These are phyloP conservation scores for Flexamia atlantica DNA, from an alignment of 2,888 invertebrate genomes.

Conservation along the genomic window DNA sequence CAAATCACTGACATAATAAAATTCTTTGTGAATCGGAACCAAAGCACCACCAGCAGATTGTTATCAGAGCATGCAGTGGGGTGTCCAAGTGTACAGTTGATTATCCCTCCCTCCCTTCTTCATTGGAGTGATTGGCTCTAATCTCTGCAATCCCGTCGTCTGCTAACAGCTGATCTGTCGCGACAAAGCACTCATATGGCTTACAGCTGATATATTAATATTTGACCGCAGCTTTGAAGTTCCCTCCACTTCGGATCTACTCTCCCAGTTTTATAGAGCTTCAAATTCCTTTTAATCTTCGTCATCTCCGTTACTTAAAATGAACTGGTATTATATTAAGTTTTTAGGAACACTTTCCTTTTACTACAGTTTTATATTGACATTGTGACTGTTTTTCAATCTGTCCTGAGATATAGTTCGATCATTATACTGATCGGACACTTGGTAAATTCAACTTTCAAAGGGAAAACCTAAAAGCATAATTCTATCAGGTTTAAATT, in stretches of 20 bases:
- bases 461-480: too few relatives aligned
- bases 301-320: not conserved
- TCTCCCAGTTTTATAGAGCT: conserved; percentile 35
- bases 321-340: too few relatives aligned
- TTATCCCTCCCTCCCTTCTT: not conserved
- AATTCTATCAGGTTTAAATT: too few relatives aligned
- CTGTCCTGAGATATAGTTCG: too few relatives aligned
- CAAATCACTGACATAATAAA: too few relatives aligned
- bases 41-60: conserved; percentile 11
- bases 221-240: conserved; percentile 47
- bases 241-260: not conserved
- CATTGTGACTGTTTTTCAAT: too few relatives aligned
- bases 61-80: conserved; percentile 2
- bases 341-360: too few relatives aligned
- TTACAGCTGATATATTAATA: conserved; percentile 47
- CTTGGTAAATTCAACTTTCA: too few relatives aligned
- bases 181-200: conserved; percentile 43
- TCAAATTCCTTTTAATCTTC: conserved; percentile 17
- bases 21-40: not conserved
- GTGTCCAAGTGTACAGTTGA: conserved; percentile 27
- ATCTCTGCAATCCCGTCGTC: conserved; percentile 26
- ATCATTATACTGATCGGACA: too few relatives aligned
- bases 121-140: conserved; percentile 33
- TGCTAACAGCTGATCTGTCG: conserved; percentile 29
- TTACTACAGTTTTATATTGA: too few relatives aligned